Conservation (phyloP, 2,113 vertebrate species). For the Percopsis transmontana region DNA sequence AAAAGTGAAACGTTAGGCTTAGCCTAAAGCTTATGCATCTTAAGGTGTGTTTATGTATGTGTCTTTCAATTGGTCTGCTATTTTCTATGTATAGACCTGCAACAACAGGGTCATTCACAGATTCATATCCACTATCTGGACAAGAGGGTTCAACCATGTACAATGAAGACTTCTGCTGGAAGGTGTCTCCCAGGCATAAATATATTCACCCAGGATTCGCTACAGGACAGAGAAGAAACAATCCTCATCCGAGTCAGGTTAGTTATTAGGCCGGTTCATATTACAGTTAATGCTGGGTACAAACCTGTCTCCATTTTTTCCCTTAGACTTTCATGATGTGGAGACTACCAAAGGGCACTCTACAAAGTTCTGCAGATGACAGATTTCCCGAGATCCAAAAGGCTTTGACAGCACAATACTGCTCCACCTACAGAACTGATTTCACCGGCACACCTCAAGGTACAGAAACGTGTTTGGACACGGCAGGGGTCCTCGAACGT, state of each 20-base stretch:
- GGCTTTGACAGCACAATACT: conserved; percentile 73
- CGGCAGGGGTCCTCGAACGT: too few relatives aligned
- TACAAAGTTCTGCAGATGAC: conserved; percentile 20
- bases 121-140: conserved; percentile 63
- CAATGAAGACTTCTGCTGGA: conserved; percentile 79
- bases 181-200: conserved; percentile 68
- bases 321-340: conserved; percentile 68
- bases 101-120: conserved; percentile 65
- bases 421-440: conserved; percentile 76
- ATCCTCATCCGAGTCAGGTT: conserved; percentile 74
- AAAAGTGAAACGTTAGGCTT: neutral
- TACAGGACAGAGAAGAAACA: conserved; percentile 63
- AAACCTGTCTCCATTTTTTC: conserved; percentile 21
- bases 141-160: conserved; percentile 74
- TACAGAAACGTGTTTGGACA: conserved; percentile 33
- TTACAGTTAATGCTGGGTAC: conserved; percentile 14
- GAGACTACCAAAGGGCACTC: conserved; percentile 61
- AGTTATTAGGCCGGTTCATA: conserved; percentile 28
- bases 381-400: conserved; percentile 57
- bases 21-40: neutral
- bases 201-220: conserved; percentile 53
- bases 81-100: conserved; percentile 59
- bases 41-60: neutral
- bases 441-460: conserved; percentile 77
- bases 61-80: neutral